Evolutionary conservation across 2,797 vertebrate genomes (phyloP).

Genomic region (Decapterus maruadsi): DNA sequence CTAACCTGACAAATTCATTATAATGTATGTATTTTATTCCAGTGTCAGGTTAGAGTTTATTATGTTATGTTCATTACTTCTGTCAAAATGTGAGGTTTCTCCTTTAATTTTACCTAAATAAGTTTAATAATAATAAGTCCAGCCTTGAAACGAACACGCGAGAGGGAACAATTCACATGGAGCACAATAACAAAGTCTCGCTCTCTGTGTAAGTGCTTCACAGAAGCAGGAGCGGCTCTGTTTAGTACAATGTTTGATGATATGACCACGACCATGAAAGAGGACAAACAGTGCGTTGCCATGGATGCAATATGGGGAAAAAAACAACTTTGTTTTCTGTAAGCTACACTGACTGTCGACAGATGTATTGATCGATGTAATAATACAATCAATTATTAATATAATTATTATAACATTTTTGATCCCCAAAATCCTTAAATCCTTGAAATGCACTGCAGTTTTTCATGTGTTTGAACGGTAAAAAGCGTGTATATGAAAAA

Average conservation of each 20-base stretch:
- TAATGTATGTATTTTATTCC: slow-evolving; percentile 12
- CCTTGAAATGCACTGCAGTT: not conserved
- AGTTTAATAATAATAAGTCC: slow-evolving; percentile 30
- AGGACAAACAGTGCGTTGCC: slow-evolving; percentile 55
- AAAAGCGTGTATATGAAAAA: too few relatives aligned
- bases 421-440: slow-evolving; percentile 6
- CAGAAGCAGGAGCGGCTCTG: slow-evolving; percentile 56
- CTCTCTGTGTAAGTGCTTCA: slow-evolving; percentile 60
- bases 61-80: slow-evolving; percentile 3
- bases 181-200: slow-evolving; percentile 62
- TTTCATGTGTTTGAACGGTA: not conserved
- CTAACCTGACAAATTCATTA: slow-evolving; percentile 50
- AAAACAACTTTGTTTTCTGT: slow-evolving; percentile 16
- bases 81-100: slow-evolving; percentile 11
- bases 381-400: not conserved
- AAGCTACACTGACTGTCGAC: not conserved
- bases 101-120: slow-evolving; percentile 48
- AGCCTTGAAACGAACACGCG: slow-evolving; percentile 60
- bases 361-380: slow-evolving; percentile 35
- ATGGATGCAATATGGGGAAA: slow-evolving; percentile 57
- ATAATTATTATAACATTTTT: not conserved
- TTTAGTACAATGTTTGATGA: slow-evolving; percentile 67
- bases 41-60: not conserved
- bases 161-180: slow-evolving; percentile 60
- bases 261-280: slow-evolving; percentile 60